These are phyloP conservation scores for Drosophila albomicans DNA, from an alignment of 1,140 invertebrate genomes.

Conservation along the genomic window DNA sequence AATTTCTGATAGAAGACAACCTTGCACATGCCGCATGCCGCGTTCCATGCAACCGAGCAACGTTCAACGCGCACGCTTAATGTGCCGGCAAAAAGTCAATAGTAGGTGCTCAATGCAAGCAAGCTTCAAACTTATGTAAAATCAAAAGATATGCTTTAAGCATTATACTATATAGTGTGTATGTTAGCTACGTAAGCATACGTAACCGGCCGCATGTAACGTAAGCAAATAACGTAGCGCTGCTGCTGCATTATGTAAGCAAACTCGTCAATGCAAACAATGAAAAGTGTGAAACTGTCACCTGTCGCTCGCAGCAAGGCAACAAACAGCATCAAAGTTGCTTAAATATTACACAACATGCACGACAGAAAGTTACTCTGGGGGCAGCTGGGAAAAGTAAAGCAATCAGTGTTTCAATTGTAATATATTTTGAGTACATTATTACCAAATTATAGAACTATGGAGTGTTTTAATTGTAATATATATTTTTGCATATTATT, in stretches of 20 bases:
- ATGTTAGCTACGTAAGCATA: not conserved
- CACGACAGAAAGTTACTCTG: too few relatives aligned
- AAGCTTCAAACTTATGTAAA: not conserved
- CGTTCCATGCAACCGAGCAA: not conserved
- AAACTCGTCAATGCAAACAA: conserved; percentile 2
- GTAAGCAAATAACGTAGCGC: not conserved
- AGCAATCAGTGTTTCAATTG: too few relatives aligned
- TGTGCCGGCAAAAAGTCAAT: conserved; percentile 79
- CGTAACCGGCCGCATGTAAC: not conserved
- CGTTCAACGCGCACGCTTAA: conserved; percentile 42
- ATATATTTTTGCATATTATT: too few relatives aligned
- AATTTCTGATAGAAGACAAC: conserved; percentile 42
- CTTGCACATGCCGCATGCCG: not conserved
- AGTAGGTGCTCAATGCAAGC: conserved; percentile 45
- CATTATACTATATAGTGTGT: too few relatives aligned
- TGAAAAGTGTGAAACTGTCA: conserved; percentile 29
- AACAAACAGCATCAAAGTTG: not conserved
- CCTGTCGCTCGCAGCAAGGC: not conserved
- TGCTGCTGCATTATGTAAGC: not conserved
- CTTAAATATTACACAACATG: too few relatives aligned
- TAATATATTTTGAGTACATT: too few relatives aligned
- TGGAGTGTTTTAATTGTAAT: too few relatives aligned
- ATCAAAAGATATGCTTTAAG: too few relatives aligned
- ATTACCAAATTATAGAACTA: too few relatives aligned
- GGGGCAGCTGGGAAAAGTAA: too few relatives aligned